Base-by-base conservation (phyloP, 2,797 vertebrate genomes). In the Odontamblyopus lacepedii region DNA sequence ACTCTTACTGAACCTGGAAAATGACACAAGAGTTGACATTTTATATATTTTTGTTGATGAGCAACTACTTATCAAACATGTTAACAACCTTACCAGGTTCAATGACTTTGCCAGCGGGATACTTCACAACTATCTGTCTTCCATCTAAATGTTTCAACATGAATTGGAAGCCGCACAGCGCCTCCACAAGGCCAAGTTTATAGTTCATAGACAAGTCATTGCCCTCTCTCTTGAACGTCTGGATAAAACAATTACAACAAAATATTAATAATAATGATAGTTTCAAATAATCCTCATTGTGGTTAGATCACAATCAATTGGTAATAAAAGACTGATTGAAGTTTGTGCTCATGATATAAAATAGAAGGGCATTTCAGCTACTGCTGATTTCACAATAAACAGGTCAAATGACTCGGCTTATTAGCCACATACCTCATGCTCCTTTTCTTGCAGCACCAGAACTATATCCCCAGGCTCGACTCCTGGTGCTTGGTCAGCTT, bases 141-240 rank as follows among this genome's bases (percentile, higher is more conserved):
- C 89, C 95, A 70, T 99, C 98, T 79, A 99, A 94, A 90, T 99
- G 98, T 88, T 98, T 98, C 88, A 99, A 93, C 65, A 95, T 96
- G 83, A 99, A 99, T 92, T 98, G 97, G 92, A 99, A 98, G 71
- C 98, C 98, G 84, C 98, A 99, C 63, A 99, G 93, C 72, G 98
- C 96, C 93, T 99, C 98, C 78, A 97, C 97, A 53, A 99, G 95
- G 67, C 97, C 97, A 9, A 98, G 96, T 91, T 98, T 99, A 85
- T 99, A 95, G 32, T 94, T 98, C 94, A 99, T 97, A 81, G 95
- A 95, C 88, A 99, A 88, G 82, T 99, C 97, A 41, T 98, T 96
- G 19, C 94, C 96, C 13, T 98, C 97, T 91, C 98, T 94, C 79
- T 92, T 95, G 88, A 94, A 99, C 0, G 95, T 95, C 98, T 99